Evolutionary conservation across 2,797 vertebrate genomes (phyloP).

Genomic region (Lophius americanus): DNA sequence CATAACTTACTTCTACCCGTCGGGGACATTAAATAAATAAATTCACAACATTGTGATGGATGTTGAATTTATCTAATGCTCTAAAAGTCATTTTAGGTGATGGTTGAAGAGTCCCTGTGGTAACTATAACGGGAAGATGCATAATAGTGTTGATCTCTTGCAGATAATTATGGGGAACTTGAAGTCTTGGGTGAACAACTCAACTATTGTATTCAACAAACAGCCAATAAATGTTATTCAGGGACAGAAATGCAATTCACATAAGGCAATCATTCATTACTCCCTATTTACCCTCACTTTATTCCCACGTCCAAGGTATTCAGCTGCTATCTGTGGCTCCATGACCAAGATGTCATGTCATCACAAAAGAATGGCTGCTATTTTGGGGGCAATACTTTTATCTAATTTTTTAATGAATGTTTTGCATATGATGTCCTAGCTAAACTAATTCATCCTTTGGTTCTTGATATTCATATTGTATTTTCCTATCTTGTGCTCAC

Average conservation of each 20-base stretch:
- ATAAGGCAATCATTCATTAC: not conserved
- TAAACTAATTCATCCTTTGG: too few relatives aligned
- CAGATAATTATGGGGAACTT: not conserved
- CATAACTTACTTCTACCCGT: not conserved
- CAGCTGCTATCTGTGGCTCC: slow-evolving; percentile 9
- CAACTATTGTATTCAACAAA: too few relatives aligned
- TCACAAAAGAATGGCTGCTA: not conserved
- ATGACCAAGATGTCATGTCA: not conserved
- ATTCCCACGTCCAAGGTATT: slow-evolving; percentile 1
- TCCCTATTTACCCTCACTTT: slow-evolving; percentile 11
- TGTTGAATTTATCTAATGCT: not conserved
- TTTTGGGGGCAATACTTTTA: too few relatives aligned
- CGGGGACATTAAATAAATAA: not conserved
- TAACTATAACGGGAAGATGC: slow-evolving; percentile 10
- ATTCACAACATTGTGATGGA: not conserved
- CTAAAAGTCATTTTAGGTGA: slow-evolving; percentile 11
- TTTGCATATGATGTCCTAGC: too few relatives aligned
- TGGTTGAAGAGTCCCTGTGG: not conserved
- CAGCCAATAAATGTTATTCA: not conserved
- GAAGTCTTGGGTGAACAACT: too few relatives aligned
- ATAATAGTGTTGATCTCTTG: not conserved
- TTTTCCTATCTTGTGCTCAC: too few relatives aligned
- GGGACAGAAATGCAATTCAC: not conserved
- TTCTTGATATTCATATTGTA: too few relatives aligned
- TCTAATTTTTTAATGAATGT: too few relatives aligned